phyloP scores from a whole-genome alignment of 2,113 vertebrate genomes.

The Vidua macroura region DNA sequence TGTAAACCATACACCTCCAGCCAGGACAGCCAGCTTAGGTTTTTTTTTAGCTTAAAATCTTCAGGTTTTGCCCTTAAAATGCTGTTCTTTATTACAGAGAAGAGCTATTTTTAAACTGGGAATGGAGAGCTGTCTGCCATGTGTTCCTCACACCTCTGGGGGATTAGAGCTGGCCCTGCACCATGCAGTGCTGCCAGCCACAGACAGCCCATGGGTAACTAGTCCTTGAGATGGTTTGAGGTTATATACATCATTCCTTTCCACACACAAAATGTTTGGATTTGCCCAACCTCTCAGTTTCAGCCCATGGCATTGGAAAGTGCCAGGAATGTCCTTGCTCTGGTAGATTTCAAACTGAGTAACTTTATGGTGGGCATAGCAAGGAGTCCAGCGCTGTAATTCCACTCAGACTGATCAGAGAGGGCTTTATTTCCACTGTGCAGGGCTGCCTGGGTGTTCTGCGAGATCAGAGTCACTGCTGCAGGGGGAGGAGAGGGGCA shows the following conservation, averaged over 20 bases:
- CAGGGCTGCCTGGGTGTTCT: background rate
- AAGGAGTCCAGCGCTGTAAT: background rate
- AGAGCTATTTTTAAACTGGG: slow-evolving; percentile 11
- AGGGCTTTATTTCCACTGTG: background rate
- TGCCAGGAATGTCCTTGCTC: background rate
- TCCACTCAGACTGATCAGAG: rapidly evolving
- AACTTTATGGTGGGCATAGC: background rate
- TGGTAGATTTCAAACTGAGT: background rate
- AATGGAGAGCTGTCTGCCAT: background rate
- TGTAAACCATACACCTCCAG: slow-evolving; percentile 37
- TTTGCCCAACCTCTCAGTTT: background rate
- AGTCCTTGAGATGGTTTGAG: background rate
- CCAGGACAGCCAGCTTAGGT: background rate
- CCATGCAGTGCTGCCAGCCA: background rate
- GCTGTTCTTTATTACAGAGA: background rate
- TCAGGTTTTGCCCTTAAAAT: background rate
- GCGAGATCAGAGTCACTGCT: background rate
- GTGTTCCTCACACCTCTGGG: background rate
- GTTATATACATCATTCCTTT: background rate
- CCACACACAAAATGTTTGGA: background rate
- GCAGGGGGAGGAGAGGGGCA: background rate
- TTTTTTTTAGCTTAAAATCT: background rate
- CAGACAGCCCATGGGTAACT: background rate
- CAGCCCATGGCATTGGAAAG: background rate
- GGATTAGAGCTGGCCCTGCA: slow-evolving; percentile 3